A percentile compares a stretch with the other conserved stretches of the same genome.
Evolutionary conservation across 2,797 vertebrate genomes (phyloP).

Genomic region (Muscicapa comitata): DNA sequence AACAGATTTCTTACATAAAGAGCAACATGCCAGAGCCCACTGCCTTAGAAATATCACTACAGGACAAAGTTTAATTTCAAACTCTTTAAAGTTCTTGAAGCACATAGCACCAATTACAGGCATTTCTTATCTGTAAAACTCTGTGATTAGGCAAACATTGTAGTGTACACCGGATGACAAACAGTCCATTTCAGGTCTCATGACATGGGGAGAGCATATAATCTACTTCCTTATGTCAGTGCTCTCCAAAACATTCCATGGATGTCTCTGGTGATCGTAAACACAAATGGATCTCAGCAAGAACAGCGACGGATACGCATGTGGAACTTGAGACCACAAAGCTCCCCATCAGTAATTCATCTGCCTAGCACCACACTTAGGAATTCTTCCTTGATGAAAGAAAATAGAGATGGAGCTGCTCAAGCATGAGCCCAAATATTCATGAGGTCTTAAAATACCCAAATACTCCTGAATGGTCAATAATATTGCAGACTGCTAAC

Average conservation of each 20-base stretch:
- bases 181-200: not conserved
- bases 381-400: not conserved
- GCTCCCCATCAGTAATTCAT: not conserved
- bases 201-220: not conserved
- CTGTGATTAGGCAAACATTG: not conserved
- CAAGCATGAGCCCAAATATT: not conserved
- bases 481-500: not conserved
- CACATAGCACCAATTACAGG: not conserved
- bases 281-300: not conserved
- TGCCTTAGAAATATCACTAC: not conserved
- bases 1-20: not conserved
- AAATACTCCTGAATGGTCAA: not conserved
- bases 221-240: not conserved
- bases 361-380: not conserved
- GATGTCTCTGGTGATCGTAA: not conserved
- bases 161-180: not conserved
- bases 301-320: not conserved
- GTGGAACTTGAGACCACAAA: not conserved
- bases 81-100: not conserved
- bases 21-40: not conserved
- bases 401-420: not conserved
- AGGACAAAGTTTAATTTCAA: not conserved
- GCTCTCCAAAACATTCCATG: not conserved
- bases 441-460: not conserved
- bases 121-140: not conserved